Conservation (phyloP, 2,888 invertebrate species). For the Orchestes rusci region DNA sequence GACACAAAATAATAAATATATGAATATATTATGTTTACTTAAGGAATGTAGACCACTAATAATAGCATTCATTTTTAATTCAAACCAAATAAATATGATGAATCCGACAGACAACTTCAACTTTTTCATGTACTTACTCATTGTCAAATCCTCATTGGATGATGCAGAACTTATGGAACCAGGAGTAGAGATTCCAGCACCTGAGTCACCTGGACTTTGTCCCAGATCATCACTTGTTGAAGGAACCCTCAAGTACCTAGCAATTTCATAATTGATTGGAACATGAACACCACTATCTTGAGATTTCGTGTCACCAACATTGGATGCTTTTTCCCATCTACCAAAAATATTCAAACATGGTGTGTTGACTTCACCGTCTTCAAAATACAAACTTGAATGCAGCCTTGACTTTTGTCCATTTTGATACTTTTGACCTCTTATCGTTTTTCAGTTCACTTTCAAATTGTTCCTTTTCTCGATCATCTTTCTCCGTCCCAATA, state of each 20-base stretch:
- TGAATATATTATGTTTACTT: too few relatives aligned
- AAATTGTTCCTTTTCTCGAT: conserved; percentile 10
- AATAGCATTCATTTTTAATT: too few relatives aligned
- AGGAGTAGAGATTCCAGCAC: conserved; percentile 53
- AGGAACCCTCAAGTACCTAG: conserved; percentile 49
- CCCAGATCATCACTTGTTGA: conserved; percentile 41
- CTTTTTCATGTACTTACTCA: conserved; percentile 37
- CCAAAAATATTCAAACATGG: conserved; percentile 36
- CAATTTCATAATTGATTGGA: conserved; percentile 47
- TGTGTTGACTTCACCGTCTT: not conserved
- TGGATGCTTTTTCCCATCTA: conserved; percentile 70
- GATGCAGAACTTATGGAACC: conserved; percentile 65
- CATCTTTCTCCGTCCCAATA: conserved; percentile 12
- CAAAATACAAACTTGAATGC: conserved; percentile 60
- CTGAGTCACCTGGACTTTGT: conserved; percentile 52
- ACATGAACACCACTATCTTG: conserved; percentile 44
- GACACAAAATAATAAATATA: conserved; percentile 13
- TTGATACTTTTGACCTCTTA: conserved; percentile 60
- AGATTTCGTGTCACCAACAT: conserved; percentile 35
- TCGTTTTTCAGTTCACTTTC: conserved; percentile 20
- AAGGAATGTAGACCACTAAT: too few relatives aligned
- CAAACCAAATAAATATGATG: too few relatives aligned
- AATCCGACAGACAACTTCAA: too few relatives aligned
- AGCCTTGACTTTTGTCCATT: conserved; percentile 86
- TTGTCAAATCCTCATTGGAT: conserved; percentile 58